A percentile compares a stretch with the other conserved stretches of the same genome.
phyloP scores from a whole-genome alignment of 2,888 invertebrate genomes.

The Cataglyphis livida region DNA sequence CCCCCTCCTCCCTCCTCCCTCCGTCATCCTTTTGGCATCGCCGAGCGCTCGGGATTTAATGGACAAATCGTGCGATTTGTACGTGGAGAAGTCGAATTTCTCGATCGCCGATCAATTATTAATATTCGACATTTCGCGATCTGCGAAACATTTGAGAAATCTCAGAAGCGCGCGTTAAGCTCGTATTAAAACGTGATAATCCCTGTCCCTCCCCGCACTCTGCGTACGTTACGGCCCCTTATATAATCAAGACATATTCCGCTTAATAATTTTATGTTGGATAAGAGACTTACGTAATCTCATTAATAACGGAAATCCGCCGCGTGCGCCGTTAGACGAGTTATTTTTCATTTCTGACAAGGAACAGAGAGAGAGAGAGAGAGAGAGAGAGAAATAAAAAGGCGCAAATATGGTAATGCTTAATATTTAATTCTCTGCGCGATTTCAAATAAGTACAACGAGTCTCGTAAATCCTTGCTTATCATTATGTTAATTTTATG shows the following conservation, averaged over 20 bases:
- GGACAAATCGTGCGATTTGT: slow-evolving; percentile 51
- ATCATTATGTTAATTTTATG: not conserved
- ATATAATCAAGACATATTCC: slow-evolving; percentile 38
- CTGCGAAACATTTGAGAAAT: not conserved
- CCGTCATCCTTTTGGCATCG: not conserved
- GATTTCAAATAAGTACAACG: not conserved
- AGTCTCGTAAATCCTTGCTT: not conserved
- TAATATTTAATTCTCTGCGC: slow-evolving; percentile 21
- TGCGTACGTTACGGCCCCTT: slow-evolving; percentile 20
- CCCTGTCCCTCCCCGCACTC: not conserved
- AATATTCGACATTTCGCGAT: slow-evolving; percentile 14
- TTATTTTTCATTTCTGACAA: slow-evolving; percentile 53
- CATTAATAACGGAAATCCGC: slow-evolving; percentile 50
- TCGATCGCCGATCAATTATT: slow-evolving; percentile 38
- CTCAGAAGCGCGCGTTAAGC: slow-evolving; percentile 8
- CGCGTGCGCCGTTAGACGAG: slow-evolving; percentile 48
- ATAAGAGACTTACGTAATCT: slow-evolving; percentile 53
- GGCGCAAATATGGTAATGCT: slow-evolving; percentile 16
- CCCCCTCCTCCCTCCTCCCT: not conserved
- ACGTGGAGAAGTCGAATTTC: slow-evolving; percentile 40
- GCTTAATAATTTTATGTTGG: slow-evolving; percentile 48
- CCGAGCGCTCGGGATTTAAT: slow-evolving; percentile 24
- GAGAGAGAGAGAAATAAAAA: not conserved
- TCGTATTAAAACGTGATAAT: slow-evolving; percentile 49
- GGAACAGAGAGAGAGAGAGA: not conserved